Percentiles rank a stretch among this genome's conserved stretches.
Conservation (phyloP, 2,888 invertebrate species). For the Parasteatoda lunata region DNA sequence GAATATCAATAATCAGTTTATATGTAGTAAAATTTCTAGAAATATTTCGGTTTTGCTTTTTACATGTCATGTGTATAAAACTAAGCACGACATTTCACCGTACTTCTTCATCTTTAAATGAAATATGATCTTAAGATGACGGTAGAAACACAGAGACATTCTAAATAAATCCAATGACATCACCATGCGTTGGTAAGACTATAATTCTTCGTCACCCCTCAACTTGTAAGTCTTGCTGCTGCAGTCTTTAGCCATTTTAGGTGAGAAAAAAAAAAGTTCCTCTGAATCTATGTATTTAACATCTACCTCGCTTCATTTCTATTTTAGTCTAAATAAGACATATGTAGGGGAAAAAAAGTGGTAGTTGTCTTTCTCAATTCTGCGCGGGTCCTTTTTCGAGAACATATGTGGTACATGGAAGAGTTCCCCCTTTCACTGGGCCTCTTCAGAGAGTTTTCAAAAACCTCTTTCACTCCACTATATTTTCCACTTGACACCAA, state of each 20-base stretch:
- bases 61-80: too few species aligned
- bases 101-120: too few species aligned
- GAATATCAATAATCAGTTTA: too few species aligned
- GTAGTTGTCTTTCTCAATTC: conserved; percentile 13
- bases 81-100: too few species aligned
- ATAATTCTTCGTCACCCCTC: conserved; percentile 5
- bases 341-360: conserved; percentile 12
- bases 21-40: too few species aligned
- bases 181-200: neutral
- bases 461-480: neutral
- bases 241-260: neutral
- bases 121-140: too few species aligned
- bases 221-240: neutral
- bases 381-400: conserved; percentile 9
- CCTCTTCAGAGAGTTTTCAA: conserved; percentile 31
- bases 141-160: neutral
- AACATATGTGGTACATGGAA: conserved; percentile 11
- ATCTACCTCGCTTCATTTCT: conserved; percentile 27
- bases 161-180: neutral
- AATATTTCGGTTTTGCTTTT: too few species aligned
- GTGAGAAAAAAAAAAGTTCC: conserved; percentile 1
- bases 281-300: conserved; percentile 9
- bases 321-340: conserved; percentile 39
- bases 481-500: conserved; percentile 60
- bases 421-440: conserved; percentile 16